Evolutionary conservation across 2,797 vertebrate species (phyloP).

Genomic region (Carduelis carduelis): DNA sequence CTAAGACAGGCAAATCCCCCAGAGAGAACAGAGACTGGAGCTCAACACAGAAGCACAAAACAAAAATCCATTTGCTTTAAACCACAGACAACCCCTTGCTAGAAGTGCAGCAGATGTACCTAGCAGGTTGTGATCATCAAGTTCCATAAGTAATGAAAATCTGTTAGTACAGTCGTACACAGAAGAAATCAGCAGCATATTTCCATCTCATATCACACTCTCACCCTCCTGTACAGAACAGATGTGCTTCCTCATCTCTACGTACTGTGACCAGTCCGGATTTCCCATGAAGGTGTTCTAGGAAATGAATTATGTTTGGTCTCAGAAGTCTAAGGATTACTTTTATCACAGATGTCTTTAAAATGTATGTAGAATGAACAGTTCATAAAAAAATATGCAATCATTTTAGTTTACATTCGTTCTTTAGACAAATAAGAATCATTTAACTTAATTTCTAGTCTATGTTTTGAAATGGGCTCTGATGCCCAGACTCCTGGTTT

Average conservation of each 20-base stretch:
- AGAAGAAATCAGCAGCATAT: background rate
- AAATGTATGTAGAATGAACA: background rate
- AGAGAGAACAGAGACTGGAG: background rate
- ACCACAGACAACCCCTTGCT: background rate
- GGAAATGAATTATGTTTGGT: background rate
- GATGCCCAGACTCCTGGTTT: background rate
- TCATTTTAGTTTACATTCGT: accelerated
- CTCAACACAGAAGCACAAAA: background rate
- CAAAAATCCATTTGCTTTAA: background rate
- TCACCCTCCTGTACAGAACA: background rate
- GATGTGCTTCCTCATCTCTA: accelerated
- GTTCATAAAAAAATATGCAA: background rate
- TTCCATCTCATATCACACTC: background rate
- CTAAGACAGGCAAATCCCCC: background rate
- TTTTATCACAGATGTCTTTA: background rate
- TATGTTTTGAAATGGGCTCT: background rate
- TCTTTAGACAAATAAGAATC: background rate
- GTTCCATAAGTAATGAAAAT: background rate
- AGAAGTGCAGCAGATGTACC: background rate
- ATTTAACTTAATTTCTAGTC: background rate
- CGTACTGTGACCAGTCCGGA: background rate
- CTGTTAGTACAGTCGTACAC: background rate
- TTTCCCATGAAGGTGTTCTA: background rate
- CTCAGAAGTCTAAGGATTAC: background rate
- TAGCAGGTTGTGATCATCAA: background rate